Percentiles rank a stretch among this genome's conserved stretches.
Evolutionary conservation across 2,113 vertebrate species (phyloP).

Genomic region (Chionodraco myersi): DNA sequence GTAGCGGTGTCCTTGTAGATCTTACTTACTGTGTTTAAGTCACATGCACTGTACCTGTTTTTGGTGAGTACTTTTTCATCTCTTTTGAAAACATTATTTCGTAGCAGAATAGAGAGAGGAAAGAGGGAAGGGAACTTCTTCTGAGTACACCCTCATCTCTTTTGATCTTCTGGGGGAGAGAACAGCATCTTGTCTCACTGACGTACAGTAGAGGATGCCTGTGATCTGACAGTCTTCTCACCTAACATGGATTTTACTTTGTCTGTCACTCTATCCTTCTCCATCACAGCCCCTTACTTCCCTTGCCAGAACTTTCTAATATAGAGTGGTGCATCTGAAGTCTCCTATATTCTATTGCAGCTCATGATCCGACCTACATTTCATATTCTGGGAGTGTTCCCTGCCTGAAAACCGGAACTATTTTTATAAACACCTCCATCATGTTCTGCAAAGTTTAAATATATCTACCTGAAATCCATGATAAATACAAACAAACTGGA

Average conservation of each 20-base stretch:
- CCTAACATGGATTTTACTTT: constrained; percentile 53
- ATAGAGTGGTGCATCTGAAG: constrained; percentile 7
- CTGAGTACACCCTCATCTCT: constrained; percentile 22
- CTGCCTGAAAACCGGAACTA: constrained; percentile 8
- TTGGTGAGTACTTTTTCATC: constrained; percentile 1
- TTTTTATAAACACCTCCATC: constrained; percentile 30
- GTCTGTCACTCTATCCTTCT: constrained; percentile 43
- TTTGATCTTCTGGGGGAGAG: constrained; percentile 58
- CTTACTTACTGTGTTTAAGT: constrained; percentile 48
- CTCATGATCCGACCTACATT: neutral
- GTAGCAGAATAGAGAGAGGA: constrained; percentile 29
- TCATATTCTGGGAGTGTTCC: neutral
- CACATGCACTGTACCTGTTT: neutral
- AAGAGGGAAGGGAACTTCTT: neutral
- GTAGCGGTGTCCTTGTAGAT: constrained; percentile 8
- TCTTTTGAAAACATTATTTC: constrained; percentile 54
- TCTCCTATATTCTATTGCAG: constrained; percentile 10
- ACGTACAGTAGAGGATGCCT: constrained; percentile 38
- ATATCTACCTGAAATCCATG: neutral
- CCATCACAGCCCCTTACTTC: constrained; percentile 1
- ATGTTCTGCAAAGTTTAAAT: constrained; percentile 2
- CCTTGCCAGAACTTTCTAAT: constrained; percentile 28
- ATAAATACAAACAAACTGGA: neutral
- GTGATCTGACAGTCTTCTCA: constrained; percentile 54
- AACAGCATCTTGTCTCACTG: constrained; percentile 43